Conservation (phyloP, 2,113 vertebrate genomes). For the Colossoma macropomum region DNA sequence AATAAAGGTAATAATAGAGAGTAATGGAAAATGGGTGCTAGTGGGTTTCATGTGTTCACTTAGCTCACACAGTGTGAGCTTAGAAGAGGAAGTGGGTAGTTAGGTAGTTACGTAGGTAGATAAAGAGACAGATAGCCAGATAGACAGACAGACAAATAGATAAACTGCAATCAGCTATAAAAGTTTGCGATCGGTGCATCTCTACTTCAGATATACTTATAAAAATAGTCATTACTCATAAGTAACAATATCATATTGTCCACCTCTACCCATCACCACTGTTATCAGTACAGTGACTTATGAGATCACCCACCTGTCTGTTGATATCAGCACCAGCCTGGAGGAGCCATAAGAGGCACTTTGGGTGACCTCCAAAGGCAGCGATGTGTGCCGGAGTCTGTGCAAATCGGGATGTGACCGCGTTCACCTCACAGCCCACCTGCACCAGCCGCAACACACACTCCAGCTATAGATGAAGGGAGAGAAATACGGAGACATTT, state of each 20-base stretch:
- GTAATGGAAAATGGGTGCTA: too few relatives aligned
- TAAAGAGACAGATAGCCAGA: too few relatives aligned
- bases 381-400: conserved; percentile 95
- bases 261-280: background rate
- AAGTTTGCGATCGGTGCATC: too few relatives aligned
- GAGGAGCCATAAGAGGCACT: conserved; percentile 92
- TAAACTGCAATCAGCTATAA: too few relatives aligned
- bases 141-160: too few relatives aligned
- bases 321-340: conserved; percentile 93
- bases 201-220: too few relatives aligned
- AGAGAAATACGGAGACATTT: background rate
- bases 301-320: conserved; percentile 83
- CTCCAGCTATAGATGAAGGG: conserved; percentile 82
- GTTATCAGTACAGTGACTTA: background rate
- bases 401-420: conserved; percentile 86
- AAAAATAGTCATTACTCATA: too few relatives aligned
- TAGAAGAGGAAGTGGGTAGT: too few relatives aligned
- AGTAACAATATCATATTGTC: background rate
- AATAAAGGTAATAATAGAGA: too few relatives aligned
- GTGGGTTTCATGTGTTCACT: too few relatives aligned
- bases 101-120: too few relatives aligned
- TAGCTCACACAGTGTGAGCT: too few relatives aligned
- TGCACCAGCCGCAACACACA: conserved; percentile 89
- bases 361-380: conserved; percentile 93
- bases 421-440: conserved; percentile 89